Base-by-base conservation (phyloP, 2,113 vertebrate genomes). In the Cinclus mexicanus region DNA sequence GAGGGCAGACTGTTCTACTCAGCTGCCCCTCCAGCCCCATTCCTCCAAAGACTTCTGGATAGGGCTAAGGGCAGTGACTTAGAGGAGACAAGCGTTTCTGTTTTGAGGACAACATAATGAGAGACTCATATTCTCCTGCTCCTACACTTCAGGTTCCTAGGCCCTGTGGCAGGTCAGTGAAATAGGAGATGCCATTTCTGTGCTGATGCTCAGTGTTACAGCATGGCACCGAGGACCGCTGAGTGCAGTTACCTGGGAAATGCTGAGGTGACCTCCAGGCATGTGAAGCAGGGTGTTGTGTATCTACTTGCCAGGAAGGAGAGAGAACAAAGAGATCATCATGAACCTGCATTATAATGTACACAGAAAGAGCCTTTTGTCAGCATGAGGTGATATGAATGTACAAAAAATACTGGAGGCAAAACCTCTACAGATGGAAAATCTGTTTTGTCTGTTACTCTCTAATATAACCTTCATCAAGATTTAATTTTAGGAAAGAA, bases 181-280 rank as follows among this genome's bases (percentile, higher is more conserved):
- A 68, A 77, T 10, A 26, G 49, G 53, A 64, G 29, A 52, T 60
- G 35, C 47, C 7, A 26, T 24, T 42, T 63, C 52, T 14, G n/a
- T 52, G 24, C 1, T 47, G 55, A 50, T 29, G 23, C 50, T 85
- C 2, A 1, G 35, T 55, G 28, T 31, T 41, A 41, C 0, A 0
- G 53, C 2, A 2, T 1, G 11, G 44, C 82, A 52, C 35, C 9
- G 64, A 83, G 42, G 12, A 55, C 3, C 37, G 28, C 16, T 3
- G 31, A 49, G 44, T 22, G 44, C 56, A 41, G 53, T 19, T 12
- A 17, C 25, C 11, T 35, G 16, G 53, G 61, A 76, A 79, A 59
- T n/a, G 9, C n/a, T 33, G 67, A 65, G 47, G 10, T 26, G 28
- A 53, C 31, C 3, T 2, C 33, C 47, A 72, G 49, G 44, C 14